Base-by-base conservation (phyloP, 2,888 invertebrate genomes). In the Resseliella maxima region DNA sequence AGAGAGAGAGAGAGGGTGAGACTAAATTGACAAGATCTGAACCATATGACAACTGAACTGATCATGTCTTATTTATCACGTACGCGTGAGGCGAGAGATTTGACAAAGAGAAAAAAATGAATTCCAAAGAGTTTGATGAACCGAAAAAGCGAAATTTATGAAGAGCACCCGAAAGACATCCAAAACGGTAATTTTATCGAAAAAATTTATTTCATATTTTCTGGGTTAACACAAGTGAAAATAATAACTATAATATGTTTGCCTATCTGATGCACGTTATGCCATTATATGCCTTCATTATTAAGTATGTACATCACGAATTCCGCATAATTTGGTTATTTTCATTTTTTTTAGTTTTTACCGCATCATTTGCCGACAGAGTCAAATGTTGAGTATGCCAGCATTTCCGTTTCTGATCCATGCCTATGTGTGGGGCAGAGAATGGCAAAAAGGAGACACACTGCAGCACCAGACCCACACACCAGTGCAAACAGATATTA, bases 291-390 rank as follows among this genome's bases (percentile, higher is more conserved):
- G 41, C 41, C n/a, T 41, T 41, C 41, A 41, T 41, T 41, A 59
- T 59, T n/a, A n/a, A n/a, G n/a, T n/a, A 59, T 59, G 15, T 59
- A 21, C 50, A 50, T 50, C 50, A 50, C 50, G 50, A 59, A 59
- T 59, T 24, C 59, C 59, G 59, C 59, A 59, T 59, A 59, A 27
- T 59, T 59, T 59, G 59, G 27, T 59, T 24, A 59, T 59, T 59
- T 59, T 59, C 59, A 27, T 59, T 59, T 24, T 27, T 59, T 24
- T 27, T 41, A 5, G 59, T 2, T 59, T 59, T 59, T 59, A 59
- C 59, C 59, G 59, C 59, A 59, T 59, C 59, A 59, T 27, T 59
- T 50, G 50, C 50, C 10, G 15, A 5, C 41, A 6, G 50, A 59
- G n/a, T n/a, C 24, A 59, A 59, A 59, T 24, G 59, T 27, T 12